Percentiles rank a stretch among this genome's conserved stretches.
Evolutionary conservation across 2,888 invertebrate genomes (phyloP).

Genomic region (Euphydryas editha): DNA sequence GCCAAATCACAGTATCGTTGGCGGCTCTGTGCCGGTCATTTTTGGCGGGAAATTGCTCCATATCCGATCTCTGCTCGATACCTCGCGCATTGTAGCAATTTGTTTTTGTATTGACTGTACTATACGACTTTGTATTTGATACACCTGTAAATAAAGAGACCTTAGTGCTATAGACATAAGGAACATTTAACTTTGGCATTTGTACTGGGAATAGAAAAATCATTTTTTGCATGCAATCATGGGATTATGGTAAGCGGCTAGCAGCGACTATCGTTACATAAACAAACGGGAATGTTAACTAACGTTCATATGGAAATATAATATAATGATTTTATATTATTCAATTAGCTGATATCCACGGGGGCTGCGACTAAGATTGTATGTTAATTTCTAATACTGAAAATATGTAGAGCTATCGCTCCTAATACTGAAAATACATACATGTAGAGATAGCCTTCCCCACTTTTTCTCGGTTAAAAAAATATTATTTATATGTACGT

Average conservation of each 20-base stretch:
- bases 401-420: too few relatives aligned
- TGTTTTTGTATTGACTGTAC: conserved; percentile 52
- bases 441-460: too few relatives aligned
- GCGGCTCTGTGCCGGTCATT: conserved; percentile 68
- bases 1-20: conserved; percentile 54
- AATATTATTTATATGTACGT: too few relatives aligned
- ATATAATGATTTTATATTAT: background rate
- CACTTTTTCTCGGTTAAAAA: too few relatives aligned
- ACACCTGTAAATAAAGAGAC: background rate
- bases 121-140: conserved; percentile 39
- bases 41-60: conserved; percentile 78
- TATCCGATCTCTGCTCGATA: conserved; percentile 74
- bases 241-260: background rate
- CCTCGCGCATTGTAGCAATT: conserved; percentile 50
- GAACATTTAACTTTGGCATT: background rate
- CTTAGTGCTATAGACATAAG: background rate
- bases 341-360: too few relatives aligned
- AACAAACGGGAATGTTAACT: background rate
- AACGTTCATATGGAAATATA: background rate
- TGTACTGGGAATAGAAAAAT: background rate
- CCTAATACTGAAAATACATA: too few relatives aligned
- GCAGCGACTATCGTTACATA: background rate
- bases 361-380: too few relatives aligned
- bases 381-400: too few relatives aligned
- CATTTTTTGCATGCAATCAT: background rate